Base-by-base conservation (phyloP, 1,140 invertebrate genomes). In the Phortica variegata region DNA sequence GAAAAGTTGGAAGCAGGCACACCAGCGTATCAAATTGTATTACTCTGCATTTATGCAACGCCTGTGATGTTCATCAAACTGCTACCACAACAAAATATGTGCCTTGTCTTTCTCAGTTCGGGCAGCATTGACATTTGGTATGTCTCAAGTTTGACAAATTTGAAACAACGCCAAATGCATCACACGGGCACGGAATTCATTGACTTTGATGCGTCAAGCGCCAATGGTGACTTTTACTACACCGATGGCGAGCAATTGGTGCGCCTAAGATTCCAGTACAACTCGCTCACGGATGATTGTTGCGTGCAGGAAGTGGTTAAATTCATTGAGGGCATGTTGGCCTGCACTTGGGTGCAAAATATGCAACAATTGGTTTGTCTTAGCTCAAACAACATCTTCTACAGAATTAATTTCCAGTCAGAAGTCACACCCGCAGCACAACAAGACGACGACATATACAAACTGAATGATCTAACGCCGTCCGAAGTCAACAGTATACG, bases 71-170 rank as follows among this genome's bases (percentile, higher is more conserved):
- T 55, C 13, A 55, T 74, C 34, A 51, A 51, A 5, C 2, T 74
- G 0, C 32, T 69, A 1, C 56, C 58, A 18, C 36, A 44, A 3
- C 50, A 46, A 3, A 65, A 63, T 33, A 32, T 71, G 0, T 60
- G 65, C 3, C 36, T 73, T 15, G 40, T 74, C 2, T 60, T 60
- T 12, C 51, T 74, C 0, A 51, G 42, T 39, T 66, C 50, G 21
- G 71, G 71, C n/a, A 65, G 47, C 20, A 48, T 74, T 16, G 71
- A 73, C 26, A 60, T 74, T 13, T 73, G 65, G 71, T 73, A 65
- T 46, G 23, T 62, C n/a, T 74, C 66, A 8, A 39, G 42, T 4
- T 13, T 59, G 0, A 34, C 50, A 10, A 45, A 45, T 10, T 49
- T 58, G 5, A 62, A 65, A 23, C 49, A 65, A 4, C 50, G 56